A percentile compares a stretch with the other conserved stretches of the same genome.
phyloP scores from a whole-genome alignment of 2,888 invertebrate genomes.

The Lepidochrysops patricia region DNA sequence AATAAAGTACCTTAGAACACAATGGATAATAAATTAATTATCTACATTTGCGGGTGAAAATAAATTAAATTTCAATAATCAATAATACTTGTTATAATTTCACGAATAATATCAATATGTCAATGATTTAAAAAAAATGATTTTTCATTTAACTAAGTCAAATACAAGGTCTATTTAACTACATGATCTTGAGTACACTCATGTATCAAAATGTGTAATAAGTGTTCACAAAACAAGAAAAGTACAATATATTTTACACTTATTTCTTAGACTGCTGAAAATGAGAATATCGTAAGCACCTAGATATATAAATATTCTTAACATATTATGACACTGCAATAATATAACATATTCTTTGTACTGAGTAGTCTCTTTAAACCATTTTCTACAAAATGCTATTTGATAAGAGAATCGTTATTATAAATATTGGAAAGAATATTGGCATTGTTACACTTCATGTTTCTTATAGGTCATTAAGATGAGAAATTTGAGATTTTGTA shows the following conservation, averaged over 20 bases:
- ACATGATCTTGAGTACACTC: not conserved
- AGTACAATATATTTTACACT: not conserved
- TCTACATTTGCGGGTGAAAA: not conserved
- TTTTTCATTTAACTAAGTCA: not conserved
- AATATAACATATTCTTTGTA: not conserved
- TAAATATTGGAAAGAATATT: no score
- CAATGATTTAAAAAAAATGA: not conserved
- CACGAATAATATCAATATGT: not conserved
- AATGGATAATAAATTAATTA: slow-evolving; percentile 25
- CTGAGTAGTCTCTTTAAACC: not conserved
- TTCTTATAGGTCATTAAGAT: no score
- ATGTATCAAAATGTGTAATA: not conserved
- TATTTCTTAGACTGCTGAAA: not conserved
- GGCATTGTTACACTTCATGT: no score
- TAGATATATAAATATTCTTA: not conserved
- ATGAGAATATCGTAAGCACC: not conserved
- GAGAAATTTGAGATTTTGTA: no score
- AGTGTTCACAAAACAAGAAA: not conserved
- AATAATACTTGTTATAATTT: slow-evolving; percentile 1
- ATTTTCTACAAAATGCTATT: not conserved
- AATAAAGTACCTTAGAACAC: slow-evolving; percentile 21
- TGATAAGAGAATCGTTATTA: not conserved
- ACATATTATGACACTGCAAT: not conserved
- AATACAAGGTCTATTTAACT: not conserved
- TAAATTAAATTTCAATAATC: slow-evolving; percentile 3